Evolutionary conservation across 2,113 vertebrate species (phyloP).

Genomic region (Corythoichthys haematopterus): DNA sequence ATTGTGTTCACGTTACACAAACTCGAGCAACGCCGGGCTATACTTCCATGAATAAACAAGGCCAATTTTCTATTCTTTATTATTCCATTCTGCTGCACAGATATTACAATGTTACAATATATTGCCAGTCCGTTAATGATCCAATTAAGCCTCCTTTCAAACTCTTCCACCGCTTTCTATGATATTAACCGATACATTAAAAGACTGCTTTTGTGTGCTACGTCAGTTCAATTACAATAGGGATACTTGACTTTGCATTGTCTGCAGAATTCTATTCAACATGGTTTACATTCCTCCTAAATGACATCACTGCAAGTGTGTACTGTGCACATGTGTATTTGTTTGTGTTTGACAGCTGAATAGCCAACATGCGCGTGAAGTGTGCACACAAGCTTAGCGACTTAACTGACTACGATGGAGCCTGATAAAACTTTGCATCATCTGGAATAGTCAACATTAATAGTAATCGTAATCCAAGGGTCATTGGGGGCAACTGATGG

Average conservation of each 20-base stretch:
- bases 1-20: no score
- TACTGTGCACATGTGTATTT: conserved; percentile 9
- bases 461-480: conserved; percentile 30
- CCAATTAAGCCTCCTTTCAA: neutral
- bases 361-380: neutral
- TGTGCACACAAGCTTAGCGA: conserved; percentile 16
- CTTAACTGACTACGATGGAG: conserved; percentile 20
- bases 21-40: neutral
- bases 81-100: neutral
- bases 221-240: neutral
- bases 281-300: neutral
- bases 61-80: neutral
- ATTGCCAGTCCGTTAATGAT: neutral
- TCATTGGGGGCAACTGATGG: conserved; percentile 11
- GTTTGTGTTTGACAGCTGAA: conserved; percentile 22
- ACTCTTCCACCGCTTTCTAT: neutral
- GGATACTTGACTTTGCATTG: neutral
- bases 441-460: conserved; percentile 36
- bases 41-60: neutral
- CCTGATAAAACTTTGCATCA: conserved; percentile 20
- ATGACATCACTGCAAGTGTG: neutral
- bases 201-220: neutral
- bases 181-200: neutral
- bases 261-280: neutral
- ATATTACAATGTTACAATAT: neutral